A percentile compares a stretch with the other conserved stretches of the same genome.
phyloP scores from a whole-genome alignment of 2,888 invertebrate genomes.

The Acanthoscelides obtectus region DNA sequence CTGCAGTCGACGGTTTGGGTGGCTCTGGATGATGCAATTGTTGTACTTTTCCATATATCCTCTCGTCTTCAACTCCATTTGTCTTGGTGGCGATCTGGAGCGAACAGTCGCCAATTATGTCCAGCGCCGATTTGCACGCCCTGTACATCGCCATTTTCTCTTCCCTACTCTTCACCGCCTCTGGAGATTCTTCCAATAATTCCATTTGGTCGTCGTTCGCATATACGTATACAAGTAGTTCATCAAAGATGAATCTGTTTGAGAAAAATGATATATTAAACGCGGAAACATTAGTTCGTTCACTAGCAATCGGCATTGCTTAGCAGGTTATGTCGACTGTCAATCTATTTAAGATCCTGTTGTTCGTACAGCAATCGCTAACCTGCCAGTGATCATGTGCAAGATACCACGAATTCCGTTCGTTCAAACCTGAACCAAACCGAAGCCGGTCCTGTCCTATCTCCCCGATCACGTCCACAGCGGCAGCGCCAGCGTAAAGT shows the following conservation, averaged over 20 bases:
- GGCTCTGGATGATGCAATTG: slow-evolving; percentile 4
- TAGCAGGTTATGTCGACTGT: too few relatives aligned
- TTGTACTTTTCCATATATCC: slow-evolving; percentile 2
- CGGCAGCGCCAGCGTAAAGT: too few relatives aligned
- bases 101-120: slow-evolving; percentile 96
- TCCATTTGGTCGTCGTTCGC: slow-evolving; percentile 92
- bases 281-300: too few relatives aligned
- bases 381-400: too few relatives aligned
- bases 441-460: too few relatives aligned
- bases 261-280: too few relatives aligned
- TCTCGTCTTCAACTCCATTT: slow-evolving; percentile 10
- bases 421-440: too few relatives aligned
- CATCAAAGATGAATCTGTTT: slow-evolving; percentile 70
- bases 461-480: too few relatives aligned
- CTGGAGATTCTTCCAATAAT: slow-evolving; percentile 99
- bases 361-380: too few relatives aligned
- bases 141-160: slow-evolving; percentile 99
- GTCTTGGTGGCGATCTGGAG: slow-evolving; percentile 51
- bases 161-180: slow-evolving; percentile 93
- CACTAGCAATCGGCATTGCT: too few relatives aligned
- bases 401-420: too few relatives aligned
- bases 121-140: slow-evolving; percentile 95
- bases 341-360: too few relatives aligned
- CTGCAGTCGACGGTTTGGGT: slow-evolving; percentile 13
- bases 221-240: slow-evolving; percentile 92